Evolutionary conservation across 2,113 vertebrate species (phyloP).

Genomic region (Gasterosteus aculeatus): DNA sequence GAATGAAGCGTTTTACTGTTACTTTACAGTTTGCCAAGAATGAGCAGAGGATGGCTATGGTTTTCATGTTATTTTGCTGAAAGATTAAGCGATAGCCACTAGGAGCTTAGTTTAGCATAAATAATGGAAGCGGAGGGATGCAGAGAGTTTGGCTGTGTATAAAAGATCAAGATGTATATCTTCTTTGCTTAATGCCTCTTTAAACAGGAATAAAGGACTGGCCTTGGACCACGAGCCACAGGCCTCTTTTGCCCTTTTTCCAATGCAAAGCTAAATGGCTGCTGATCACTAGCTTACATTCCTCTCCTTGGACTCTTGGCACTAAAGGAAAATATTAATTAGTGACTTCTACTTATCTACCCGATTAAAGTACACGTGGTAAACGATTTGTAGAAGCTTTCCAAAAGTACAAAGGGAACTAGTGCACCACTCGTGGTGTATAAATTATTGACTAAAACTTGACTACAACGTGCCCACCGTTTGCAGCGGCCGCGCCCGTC

Average conservation of each 20-base stretch:
- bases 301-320: background rate
- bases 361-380: background rate
- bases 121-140: background rate
- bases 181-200: background rate
- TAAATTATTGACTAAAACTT: background rate
- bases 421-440: too few relatives aligned
- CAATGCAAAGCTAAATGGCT: background rate
- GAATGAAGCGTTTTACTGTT: too few relatives aligned
- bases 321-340: background rate
- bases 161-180: background rate
- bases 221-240: background rate
- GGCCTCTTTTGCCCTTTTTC: background rate
- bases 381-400: too few relatives aligned
- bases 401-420: too few relatives aligned
- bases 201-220: background rate
- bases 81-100: background rate
- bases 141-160: background rate
- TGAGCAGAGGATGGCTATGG: background rate
- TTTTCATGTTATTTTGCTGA: background rate
- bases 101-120: background rate
- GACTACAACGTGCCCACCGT: too few relatives aligned
- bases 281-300: background rate
- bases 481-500: too few relatives aligned
- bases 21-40: background rate
- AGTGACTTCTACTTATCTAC: background rate